Conservation (phyloP, 2,797 vertebrate species). For the Chromis chromis region DNA sequence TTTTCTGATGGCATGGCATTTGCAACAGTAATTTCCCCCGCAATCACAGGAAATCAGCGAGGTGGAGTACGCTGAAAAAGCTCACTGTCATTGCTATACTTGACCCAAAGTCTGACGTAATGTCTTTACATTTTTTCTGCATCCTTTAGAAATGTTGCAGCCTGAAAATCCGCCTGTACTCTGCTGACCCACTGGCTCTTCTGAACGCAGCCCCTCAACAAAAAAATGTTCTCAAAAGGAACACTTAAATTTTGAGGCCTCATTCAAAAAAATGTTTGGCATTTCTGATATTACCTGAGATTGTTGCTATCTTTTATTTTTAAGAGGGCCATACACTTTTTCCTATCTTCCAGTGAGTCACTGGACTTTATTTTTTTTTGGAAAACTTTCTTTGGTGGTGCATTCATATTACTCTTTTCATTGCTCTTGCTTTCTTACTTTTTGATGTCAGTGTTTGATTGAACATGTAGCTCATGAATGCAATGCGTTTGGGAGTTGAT, state of each 20-base stretch:
- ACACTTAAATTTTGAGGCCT: slow-evolving; percentile 18
- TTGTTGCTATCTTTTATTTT: not conserved
- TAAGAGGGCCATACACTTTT: not conserved
- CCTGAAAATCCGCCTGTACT: slow-evolving; percentile 1
- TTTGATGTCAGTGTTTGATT: not conserved
- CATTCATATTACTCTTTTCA: not conserved
- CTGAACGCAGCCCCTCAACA: not conserved
- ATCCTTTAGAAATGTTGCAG: slow-evolving; percentile 28
- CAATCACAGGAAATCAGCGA: slow-evolving; percentile 70
- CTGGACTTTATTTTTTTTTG: not conserved
- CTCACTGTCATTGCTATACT: slow-evolving; percentile 46
- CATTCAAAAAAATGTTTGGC: not conserved
- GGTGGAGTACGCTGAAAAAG: slow-evolving; percentile 48
- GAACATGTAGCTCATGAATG: not conserved
- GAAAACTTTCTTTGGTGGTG: slow-evolving; percentile 3
- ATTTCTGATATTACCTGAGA: slow-evolving; percentile 19
- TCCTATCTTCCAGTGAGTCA: not conserved
- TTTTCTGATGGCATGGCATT: slow-evolving; percentile 48
- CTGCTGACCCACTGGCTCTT: slow-evolving; percentile 4
- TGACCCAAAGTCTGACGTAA: slow-evolving; percentile 41
- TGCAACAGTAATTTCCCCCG: slow-evolving; percentile 57
- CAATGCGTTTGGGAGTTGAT: not conserved
- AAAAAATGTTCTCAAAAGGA: slow-evolving; percentile 13
- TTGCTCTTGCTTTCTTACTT: not conserved
- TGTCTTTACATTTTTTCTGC: slow-evolving; percentile 16